These are phyloP conservation scores for Serilophus lunatus DNA, from an alignment of 2,113 vertebrate genomes.

Conservation along the genomic window DNA sequence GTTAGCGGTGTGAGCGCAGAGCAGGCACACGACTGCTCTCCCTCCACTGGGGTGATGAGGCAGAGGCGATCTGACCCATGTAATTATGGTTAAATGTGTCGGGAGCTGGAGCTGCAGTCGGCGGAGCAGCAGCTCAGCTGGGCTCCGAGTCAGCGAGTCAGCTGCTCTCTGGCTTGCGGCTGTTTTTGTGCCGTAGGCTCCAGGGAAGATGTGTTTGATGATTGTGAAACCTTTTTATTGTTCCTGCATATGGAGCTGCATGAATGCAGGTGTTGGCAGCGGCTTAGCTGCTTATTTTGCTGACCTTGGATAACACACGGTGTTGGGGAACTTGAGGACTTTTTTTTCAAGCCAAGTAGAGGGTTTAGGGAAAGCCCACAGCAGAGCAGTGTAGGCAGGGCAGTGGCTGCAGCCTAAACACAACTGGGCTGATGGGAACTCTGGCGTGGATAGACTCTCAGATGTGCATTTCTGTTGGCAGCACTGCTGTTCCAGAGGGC, in stretches of 20 bases:
- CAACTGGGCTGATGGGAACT: background rate
- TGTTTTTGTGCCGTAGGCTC: background rate
- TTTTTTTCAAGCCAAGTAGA: background rate
- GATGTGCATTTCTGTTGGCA: background rate
- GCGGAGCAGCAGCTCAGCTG: background rate
- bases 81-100: constrained; percentile 18
- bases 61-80: background rate
- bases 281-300: background rate
- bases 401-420: fast-evolving
- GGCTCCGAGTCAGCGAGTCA: constrained; percentile 7
- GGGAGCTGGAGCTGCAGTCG: background rate
- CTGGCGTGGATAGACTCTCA: background rate
- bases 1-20: background rate
- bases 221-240: background rate
- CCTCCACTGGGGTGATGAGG: background rate
- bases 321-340: background rate
- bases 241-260: background rate
- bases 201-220: background rate
- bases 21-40: fast-evolving
- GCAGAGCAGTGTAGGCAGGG: fast-evolving
- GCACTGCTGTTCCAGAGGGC: fast-evolving
- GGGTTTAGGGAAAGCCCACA: background rate
- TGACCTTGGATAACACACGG: background rate
- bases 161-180: background rate
- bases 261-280: background rate